Percentiles rank a stretch among this genome's conserved stretches.
Conservation (phyloP, 2,797 vertebrate species). For the Acipenser oxyrinchus region DNA sequence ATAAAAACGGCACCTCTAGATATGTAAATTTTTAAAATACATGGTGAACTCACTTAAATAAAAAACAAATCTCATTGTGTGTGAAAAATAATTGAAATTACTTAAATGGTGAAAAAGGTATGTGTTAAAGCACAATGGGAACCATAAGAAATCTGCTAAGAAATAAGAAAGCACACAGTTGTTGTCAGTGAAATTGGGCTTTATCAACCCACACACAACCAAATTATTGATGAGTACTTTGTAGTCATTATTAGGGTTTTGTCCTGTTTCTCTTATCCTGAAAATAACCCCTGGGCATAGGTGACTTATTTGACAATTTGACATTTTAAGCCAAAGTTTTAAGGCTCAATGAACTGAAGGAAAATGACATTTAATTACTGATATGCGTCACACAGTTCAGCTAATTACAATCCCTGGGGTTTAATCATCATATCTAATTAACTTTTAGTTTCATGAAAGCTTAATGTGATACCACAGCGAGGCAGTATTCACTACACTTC, state of each 20-base stretch:
- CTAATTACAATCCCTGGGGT: conserved; percentile 85
- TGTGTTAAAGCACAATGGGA: background rate
- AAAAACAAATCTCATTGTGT: no score
- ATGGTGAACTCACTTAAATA: no score
- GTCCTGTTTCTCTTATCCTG: conserved; percentile 27
- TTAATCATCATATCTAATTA: conserved; percentile 89
- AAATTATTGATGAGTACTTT: conserved; percentile 1
- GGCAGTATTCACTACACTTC: conserved; percentile 53
- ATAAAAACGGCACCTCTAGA: no score
- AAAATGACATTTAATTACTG: conserved; percentile 91
- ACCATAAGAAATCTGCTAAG: background rate
- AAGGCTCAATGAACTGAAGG: conserved; percentile 69
- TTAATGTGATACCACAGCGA: conserved; percentile 65
- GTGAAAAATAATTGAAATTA: no score
- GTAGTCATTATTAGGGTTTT: conserved; percentile 20
- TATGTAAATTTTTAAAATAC: no score
- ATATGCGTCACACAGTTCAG: conserved; percentile 76
- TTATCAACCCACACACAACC: background rate
- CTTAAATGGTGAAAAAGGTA: no score
- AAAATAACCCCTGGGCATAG: conserved; percentile 39
- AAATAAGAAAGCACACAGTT: background rate
- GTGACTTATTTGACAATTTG: conserved; percentile 46
- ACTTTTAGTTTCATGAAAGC: conserved; percentile 85
- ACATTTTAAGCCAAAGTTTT: conserved; percentile 60
- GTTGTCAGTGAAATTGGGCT: background rate